A percentile compares a stretch with the other conserved stretches of the same genome.
Evolutionary conservation across 1,140 invertebrate genomes (phyloP).

Genomic region (Drosophila kurseongensis): DNA sequence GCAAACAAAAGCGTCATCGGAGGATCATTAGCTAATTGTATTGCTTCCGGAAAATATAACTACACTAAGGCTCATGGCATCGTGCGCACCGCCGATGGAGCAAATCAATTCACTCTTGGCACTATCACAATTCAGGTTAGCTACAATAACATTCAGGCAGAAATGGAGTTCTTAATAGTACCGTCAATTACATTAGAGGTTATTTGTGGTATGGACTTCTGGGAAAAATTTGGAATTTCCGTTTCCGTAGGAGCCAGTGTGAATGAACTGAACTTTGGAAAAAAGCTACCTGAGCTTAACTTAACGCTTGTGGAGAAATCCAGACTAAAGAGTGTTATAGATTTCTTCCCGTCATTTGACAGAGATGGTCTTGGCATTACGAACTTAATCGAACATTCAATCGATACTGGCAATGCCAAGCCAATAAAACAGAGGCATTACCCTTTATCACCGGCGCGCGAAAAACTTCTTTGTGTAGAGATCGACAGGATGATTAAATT

Average conservation of each 20-base stretch:
- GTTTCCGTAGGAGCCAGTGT: not conserved
- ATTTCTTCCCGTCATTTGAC: not conserved
- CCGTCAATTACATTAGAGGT: not conserved
- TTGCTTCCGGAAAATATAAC: not conserved
- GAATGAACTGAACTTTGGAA: not conserved
- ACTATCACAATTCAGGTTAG: not conserved
- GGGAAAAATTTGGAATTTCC: not conserved
- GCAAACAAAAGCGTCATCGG: not conserved
- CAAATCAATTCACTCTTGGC: not conserved
- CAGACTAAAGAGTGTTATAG: not conserved
- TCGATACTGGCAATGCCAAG: conserved; percentile 4
- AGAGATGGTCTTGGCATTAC: not conserved
- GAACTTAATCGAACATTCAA: not conserved
- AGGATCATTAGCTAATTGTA: not conserved
- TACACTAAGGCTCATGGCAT: not conserved
- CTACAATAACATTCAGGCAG: not conserved
- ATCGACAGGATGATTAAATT: conserved; percentile 9
- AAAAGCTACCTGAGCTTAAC: not conserved
- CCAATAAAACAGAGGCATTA: conserved; percentile 2
- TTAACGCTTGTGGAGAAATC: not conserved
- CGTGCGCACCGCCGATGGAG: not conserved
- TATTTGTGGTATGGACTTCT: not conserved
- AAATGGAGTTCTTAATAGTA: conserved; percentile 3
- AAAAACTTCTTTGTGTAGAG: conserved; percentile 1
- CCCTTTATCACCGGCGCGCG: conserved; percentile 1